A percentile compares a stretch with the other conserved stretches of the same genome.
Evolutionary conservation across 2,888 invertebrate genomes (phyloP).

Genomic region (Spatulosminthurus flaviceps): DNA sequence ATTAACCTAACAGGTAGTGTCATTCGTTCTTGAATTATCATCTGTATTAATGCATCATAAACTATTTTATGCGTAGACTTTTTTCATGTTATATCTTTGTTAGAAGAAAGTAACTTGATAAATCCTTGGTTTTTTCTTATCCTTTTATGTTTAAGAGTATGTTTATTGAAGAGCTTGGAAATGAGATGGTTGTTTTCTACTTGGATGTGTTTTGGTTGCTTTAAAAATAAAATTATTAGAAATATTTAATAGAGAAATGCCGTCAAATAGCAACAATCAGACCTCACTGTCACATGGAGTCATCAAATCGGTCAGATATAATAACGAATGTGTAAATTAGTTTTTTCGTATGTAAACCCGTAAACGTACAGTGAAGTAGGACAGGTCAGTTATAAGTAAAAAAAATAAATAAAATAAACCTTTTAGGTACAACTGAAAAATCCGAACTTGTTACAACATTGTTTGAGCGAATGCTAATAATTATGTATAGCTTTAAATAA

Average conservation of each 20-base stretch:
- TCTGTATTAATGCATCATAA: too few relatives aligned
- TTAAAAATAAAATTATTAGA: constrained; percentile 7
- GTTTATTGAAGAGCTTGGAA: not conserved
- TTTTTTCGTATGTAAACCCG: not conserved
- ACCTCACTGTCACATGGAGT: constrained; percentile 18
- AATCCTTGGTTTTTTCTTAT: not conserved
- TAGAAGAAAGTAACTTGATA: too few relatives aligned
- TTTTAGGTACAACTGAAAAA: not conserved
- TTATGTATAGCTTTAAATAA: not conserved
- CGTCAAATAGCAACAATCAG: not conserved
- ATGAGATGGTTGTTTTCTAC: not conserved
- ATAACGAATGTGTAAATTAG: constrained; percentile 5
- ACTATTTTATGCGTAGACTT: too few relatives aligned
- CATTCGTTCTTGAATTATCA: too few relatives aligned
- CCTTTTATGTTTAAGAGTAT: not conserved
- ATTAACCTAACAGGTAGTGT: too few relatives aligned
- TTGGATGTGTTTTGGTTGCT: not conserved
- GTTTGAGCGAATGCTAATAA: not conserved
- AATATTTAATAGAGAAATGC: not conserved
- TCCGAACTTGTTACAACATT: not conserved
- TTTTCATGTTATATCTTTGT: too few relatives aligned
- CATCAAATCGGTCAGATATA: not conserved
- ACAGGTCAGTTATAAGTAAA: not conserved
- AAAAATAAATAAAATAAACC: not conserved
- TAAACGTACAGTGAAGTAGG: too few relatives aligned